Conservation (phyloP, 2,888 invertebrate genomes). For the Agriopis aurantiaria region DNA sequence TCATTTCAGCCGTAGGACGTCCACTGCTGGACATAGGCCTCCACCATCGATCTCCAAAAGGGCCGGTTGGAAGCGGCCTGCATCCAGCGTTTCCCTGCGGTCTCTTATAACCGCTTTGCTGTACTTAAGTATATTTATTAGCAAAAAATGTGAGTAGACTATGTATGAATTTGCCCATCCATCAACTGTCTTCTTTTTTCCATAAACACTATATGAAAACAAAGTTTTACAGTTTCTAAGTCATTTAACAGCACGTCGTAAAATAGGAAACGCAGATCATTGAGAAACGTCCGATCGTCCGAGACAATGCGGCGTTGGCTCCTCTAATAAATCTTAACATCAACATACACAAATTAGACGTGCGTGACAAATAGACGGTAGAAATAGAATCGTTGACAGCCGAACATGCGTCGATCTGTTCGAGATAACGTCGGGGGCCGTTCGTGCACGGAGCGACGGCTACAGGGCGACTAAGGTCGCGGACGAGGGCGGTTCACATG, state of each 20-base stretch:
- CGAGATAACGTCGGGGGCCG: conserved; percentile 60
- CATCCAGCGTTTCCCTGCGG: no score
- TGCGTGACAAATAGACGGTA: conserved; percentile 79
- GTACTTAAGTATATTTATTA: not conserved
- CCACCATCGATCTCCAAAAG: no score
- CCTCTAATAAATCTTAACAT: conserved; percentile 75
- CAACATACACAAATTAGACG: conserved; percentile 81
- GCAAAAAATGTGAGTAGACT: not conserved
- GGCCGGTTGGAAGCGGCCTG: no score
- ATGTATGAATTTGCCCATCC: not conserved
- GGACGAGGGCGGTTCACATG: no score
- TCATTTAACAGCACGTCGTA: conserved; percentile 14
- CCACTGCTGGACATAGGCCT: no score
- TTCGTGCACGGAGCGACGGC: not conserved
- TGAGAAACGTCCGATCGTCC: conserved; percentile 31
- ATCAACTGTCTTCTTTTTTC: not conserved
- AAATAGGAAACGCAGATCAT: conserved; percentile 35
- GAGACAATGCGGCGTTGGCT: conserved; percentile 42
- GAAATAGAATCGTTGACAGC: conserved; percentile 82
- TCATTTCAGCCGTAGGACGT: no score
- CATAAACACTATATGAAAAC: conserved; percentile 7
- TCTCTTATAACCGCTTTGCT: no score
- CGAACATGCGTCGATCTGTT: conserved; percentile 77
- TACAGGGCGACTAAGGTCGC: no score
- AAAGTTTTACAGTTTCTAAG: conserved; percentile 2